Evolutionary conservation across 2,113 vertebrate species (phyloP).

Genomic region (Mobula birostris): DNA sequence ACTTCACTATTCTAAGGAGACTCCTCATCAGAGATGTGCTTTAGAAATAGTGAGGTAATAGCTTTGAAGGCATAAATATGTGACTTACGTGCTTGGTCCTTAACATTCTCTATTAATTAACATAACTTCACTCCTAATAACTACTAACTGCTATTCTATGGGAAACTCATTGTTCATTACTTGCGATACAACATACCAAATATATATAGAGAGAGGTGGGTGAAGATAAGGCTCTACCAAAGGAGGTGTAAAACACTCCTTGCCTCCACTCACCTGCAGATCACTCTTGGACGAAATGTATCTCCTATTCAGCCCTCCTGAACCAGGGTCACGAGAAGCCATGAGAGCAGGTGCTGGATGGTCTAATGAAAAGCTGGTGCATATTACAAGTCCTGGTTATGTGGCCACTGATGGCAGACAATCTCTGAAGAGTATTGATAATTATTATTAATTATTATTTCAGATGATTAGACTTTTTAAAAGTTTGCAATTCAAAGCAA

Average conservation of each 20-base stretch:
- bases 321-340: too few species aligned
- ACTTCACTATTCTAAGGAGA: background rate
- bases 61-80: background rate
- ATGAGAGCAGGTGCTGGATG: too few species aligned
- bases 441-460: background rate
- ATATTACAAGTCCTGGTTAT: too few species aligned
- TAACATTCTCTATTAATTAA: background rate
- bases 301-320: too few species aligned
- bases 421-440: too few species aligned
- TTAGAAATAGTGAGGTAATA: background rate
- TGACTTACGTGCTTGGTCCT: background rate
- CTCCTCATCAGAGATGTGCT: background rate
- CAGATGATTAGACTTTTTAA: background rate
- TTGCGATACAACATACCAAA: background rate
- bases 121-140: background rate
- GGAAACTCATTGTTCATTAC: background rate
- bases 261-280: too few species aligned
- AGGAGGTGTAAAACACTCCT: too few species aligned
- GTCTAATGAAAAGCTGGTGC: background rate
- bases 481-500: background rate
- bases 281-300: too few species aligned
- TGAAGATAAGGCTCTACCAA: too few species aligned
- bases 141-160: background rate
- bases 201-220: background rate
- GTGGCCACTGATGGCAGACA: too few species aligned